Percentiles rank a stretch among this genome's conserved stretches.
phyloP scores from a whole-genome alignment of 2,113 vertebrate genomes.

The Anser cygnoides region DNA sequence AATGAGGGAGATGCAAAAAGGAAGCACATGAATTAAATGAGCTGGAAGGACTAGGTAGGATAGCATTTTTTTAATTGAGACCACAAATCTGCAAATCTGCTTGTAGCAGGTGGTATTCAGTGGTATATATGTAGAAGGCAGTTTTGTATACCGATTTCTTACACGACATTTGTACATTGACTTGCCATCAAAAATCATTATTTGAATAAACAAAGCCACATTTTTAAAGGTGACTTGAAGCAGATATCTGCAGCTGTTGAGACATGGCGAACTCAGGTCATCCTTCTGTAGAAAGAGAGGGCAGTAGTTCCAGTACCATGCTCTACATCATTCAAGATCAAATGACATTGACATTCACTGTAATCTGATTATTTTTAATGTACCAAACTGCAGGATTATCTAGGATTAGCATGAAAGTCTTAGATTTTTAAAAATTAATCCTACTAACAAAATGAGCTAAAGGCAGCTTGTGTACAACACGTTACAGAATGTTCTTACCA shows the following conservation, averaged over 20 bases:
- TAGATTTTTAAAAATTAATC: conserved; percentile 43
- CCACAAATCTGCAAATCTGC: not conserved
- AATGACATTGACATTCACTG: not conserved
- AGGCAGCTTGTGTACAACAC: not conserved
- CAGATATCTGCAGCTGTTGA: not conserved
- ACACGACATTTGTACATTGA: not conserved
- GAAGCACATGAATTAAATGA: not conserved
- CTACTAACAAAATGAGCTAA: conserved; percentile 17
- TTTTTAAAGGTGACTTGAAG: not conserved
- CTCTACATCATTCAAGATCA: not conserved
- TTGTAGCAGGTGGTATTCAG: not conserved
- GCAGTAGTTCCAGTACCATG: not conserved
- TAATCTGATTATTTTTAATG: conserved; percentile 42
- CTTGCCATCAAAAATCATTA: not conserved
- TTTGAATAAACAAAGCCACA: not conserved
- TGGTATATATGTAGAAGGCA: not conserved
- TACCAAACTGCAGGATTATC: conserved; percentile 24
- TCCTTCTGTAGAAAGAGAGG: not conserved
- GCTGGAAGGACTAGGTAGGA: not conserved
- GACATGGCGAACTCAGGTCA: not conserved
- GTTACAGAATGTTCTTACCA: not conserved
- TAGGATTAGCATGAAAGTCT: conserved; percentile 19
- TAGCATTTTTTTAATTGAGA: not conserved
- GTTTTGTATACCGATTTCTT: not conserved
- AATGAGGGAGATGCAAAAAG: not conserved